Evolutionary conservation across 2,888 invertebrate genomes (phyloP).

Genomic region (Meteorus cinctellus): DNA sequence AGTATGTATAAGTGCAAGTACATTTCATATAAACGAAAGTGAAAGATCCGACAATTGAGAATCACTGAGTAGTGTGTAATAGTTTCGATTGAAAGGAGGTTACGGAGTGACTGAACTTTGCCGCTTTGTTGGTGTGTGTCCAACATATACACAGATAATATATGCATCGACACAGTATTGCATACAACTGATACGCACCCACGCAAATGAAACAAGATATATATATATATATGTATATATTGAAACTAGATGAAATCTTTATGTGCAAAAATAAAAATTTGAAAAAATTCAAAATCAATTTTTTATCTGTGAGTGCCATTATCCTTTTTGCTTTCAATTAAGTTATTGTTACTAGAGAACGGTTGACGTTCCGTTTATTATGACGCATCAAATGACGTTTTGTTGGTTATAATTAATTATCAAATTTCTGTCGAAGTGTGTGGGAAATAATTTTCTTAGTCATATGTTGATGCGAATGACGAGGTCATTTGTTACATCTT

Average conservation of each 20-base stretch:
- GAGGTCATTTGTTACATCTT: too few relatives aligned
- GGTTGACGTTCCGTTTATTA: too few relatives aligned
- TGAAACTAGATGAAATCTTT: background rate
- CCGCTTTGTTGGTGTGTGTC: slow-evolving; percentile 61
- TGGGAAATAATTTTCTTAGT: too few relatives aligned
- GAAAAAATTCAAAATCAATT: too few relatives aligned
- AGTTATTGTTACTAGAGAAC: too few relatives aligned
- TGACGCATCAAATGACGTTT: too few relatives aligned
- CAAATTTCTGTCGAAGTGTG: too few relatives aligned
- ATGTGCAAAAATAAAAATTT: too few relatives aligned
- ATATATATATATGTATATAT: background rate
- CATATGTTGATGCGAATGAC: too few relatives aligned
- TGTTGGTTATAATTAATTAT: too few relatives aligned
- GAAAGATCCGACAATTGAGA: slow-evolving; percentile 59
- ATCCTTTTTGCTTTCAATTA: too few relatives aligned
- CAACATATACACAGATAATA: slow-evolving; percentile 48
- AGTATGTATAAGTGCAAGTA: background rate
- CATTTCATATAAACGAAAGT: background rate
- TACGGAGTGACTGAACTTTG: slow-evolving; percentile 73
- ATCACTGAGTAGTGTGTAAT: slow-evolving; percentile 71
- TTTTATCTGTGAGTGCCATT: too few relatives aligned
- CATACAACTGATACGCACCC: slow-evolving; percentile 44
- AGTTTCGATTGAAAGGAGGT: slow-evolving; percentile 74
- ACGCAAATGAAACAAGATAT: slow-evolving; percentile 14
- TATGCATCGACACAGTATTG: background rate